Evolutionary conservation across 2,797 vertebrate species (phyloP).

Genomic region (Pteronotus mesoamericanus): DNA sequence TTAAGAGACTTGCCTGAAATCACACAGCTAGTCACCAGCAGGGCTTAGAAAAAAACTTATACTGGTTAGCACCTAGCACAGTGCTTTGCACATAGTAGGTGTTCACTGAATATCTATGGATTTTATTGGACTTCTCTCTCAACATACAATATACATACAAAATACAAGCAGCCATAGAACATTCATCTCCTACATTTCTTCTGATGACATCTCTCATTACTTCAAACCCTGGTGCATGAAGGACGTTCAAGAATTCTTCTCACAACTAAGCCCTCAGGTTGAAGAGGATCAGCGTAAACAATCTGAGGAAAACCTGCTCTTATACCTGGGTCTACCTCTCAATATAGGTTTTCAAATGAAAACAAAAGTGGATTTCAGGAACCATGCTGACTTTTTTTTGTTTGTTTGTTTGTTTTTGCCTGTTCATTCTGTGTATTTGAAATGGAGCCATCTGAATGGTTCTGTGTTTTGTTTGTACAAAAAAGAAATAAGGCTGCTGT

Average conservation of each 20-base stretch:
- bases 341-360: conserved; percentile 63
- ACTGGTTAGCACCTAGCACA: conserved; percentile 61
- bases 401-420: conserved; percentile 52
- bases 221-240: conserved; percentile 7
- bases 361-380: conserved; percentile 71
- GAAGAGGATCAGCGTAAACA: neutral
- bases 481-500: conserved; percentile 73
- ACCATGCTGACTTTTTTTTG: conserved; percentile 64
- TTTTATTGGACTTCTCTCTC: conserved; percentile 51
- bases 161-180: neutral
- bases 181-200: neutral
- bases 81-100: conserved; percentile 49
- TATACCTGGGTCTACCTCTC: neutral
- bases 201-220: conserved; percentile 18
- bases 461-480: conserved; percentile 71
- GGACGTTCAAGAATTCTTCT: neutral
- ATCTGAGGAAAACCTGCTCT: neutral
- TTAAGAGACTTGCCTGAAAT: conserved; percentile 52
- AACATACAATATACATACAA: conserved; percentile 29
- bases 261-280: neutral
- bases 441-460: conserved; percentile 71
- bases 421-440: conserved; percentile 59
- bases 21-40: conserved; percentile 62
- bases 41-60: conserved; percentile 30
- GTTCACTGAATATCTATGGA: conserved; percentile 39